Evolutionary conservation across 2,797 vertebrate species (phyloP).

Genomic region (Cynopterus sphinx): DNA sequence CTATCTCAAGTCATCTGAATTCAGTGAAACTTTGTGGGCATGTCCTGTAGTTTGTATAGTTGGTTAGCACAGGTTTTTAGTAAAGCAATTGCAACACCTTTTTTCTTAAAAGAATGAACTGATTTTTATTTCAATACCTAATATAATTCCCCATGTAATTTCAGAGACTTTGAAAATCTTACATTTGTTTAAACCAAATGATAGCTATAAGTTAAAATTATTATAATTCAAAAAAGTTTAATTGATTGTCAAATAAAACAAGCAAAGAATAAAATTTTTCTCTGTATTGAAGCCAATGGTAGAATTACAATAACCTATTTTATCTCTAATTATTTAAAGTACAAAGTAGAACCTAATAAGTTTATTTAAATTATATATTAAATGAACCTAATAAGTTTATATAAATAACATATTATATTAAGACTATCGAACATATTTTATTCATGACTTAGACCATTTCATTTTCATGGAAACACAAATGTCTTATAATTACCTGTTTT

Average conservation of each 20-base stretch:
- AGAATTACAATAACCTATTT: background rate
- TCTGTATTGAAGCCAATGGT: background rate
- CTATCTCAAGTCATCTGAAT: background rate
- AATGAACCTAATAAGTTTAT: background rate
- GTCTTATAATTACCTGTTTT: background rate
- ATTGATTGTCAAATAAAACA: background rate
- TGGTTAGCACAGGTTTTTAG: background rate
- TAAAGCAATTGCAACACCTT: background rate
- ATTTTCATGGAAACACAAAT: background rate
- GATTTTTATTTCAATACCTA: background rate
- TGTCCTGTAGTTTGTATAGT: background rate
- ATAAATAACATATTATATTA: background rate
- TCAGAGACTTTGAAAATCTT: background rate
- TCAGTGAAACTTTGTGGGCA: background rate
- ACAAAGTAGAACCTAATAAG: background rate
- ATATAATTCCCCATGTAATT: background rate
- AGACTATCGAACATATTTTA: background rate
- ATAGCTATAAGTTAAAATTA: background rate
- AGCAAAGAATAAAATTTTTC: background rate
- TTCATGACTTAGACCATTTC: background rate
- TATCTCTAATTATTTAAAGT: background rate
- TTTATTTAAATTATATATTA: background rate
- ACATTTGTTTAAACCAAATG: background rate
- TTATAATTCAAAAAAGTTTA: background rate
- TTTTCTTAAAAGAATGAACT: background rate